Evolutionary conservation across 2,888 invertebrate species (phyloP).

Genomic region (Atherix ibis): DNA sequence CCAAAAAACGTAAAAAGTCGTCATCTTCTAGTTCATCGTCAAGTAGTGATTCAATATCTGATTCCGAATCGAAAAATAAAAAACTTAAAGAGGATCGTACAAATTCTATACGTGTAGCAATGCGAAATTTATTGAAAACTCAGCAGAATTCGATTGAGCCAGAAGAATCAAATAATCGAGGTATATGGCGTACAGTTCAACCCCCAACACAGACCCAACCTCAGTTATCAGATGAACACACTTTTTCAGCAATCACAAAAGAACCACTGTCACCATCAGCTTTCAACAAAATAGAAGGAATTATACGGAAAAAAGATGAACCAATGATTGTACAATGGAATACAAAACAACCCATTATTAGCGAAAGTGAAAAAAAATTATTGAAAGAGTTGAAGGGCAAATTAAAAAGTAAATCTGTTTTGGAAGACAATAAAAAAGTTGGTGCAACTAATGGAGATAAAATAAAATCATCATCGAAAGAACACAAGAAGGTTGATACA

Average conservation of each 20-base stretch:
- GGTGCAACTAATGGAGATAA: not conserved
- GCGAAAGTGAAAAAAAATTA: conserved; percentile 40
- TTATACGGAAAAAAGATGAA: conserved; percentile 34
- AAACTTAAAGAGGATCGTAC: conserved; percentile 33
- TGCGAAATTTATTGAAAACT: conserved; percentile 40
- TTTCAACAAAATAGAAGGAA: conserved; percentile 12
- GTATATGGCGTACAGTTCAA: conserved; percentile 34
- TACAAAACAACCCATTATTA: conserved; percentile 38
- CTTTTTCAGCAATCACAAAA: not conserved
- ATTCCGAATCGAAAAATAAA: conserved; percentile 14
- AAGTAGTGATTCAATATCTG: conserved; percentile 15
- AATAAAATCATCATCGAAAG: conserved; percentile 4
- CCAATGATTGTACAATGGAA: conserved; percentile 40
- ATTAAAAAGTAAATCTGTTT: conserved; percentile 23
- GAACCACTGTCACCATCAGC: conserved; percentile 16
- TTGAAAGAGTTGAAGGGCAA: conserved; percentile 35
- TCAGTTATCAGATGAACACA: conserved; percentile 3
- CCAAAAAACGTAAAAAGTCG: conserved; percentile 33
- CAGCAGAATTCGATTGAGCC: conserved; percentile 13
- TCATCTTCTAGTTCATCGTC: conserved; percentile 19
- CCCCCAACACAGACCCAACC: too few relatives aligned
- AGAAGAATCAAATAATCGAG: conserved; percentile 29
- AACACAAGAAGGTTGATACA: conserved; percentile 3
- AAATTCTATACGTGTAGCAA: conserved; percentile 46
- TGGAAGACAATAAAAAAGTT: conserved; percentile 14